These are phyloP conservation scores for Phodopus roborovskii DNA, from an alignment of 2,113 vertebrate species.

Conservation along the genomic window DNA sequence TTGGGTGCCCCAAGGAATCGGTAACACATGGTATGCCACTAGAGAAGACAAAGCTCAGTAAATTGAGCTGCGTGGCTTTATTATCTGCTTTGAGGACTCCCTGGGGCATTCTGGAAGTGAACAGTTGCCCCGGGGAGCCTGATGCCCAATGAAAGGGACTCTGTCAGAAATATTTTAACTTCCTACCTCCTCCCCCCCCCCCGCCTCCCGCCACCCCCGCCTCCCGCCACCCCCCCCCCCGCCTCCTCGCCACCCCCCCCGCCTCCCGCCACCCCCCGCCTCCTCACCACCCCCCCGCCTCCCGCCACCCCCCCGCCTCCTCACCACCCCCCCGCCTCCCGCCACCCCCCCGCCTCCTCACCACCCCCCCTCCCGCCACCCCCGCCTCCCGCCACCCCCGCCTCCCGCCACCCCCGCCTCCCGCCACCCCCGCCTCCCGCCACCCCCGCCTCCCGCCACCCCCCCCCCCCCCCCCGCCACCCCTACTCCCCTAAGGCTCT, in stretches of 20 bases:
- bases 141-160: background rate
- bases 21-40: fast-evolving
- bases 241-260: too few species aligned
- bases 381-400: too few species aligned
- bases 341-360: background rate
- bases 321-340: too few species aligned
- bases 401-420: background rate
- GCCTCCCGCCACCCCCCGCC: too few species aligned
- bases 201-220: background rate
- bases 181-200: background rate
- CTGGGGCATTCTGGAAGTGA: background rate
- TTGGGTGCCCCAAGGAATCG: background rate
- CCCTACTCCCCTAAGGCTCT: too few species aligned
- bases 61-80: background rate
- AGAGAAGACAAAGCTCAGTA: background rate
- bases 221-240: too few species aligned
- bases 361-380: too few species aligned
- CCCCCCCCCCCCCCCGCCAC: too few species aligned
- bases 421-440: fast-evolving
- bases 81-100: background rate
- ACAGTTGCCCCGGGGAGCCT: background rate
- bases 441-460: too few species aligned
- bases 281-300: too few species aligned
- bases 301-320: background rate
- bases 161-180: background rate